Evolutionary conservation across 2,797 vertebrate species (phyloP).

Genomic region (Potorous gilbertii): DNA sequence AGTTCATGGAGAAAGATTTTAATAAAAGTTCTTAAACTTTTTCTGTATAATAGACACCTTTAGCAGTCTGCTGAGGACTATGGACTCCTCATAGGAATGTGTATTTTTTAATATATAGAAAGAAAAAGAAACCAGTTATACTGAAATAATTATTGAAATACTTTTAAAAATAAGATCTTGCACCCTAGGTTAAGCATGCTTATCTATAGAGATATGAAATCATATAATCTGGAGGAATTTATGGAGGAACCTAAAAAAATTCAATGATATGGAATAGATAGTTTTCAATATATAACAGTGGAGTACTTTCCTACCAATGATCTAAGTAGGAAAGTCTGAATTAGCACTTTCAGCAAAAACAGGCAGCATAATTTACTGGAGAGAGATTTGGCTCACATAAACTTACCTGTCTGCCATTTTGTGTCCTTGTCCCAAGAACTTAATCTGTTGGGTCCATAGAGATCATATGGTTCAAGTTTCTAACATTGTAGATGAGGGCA

Average conservation of each 20-base stretch:
- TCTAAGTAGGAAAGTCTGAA: neutral
- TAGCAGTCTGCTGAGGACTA: neutral
- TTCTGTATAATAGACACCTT: neutral
- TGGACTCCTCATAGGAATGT: neutral
- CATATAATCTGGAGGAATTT: neutral
- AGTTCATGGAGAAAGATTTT: neutral
- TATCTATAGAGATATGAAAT: neutral
- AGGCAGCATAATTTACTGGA: neutral
- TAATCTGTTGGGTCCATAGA: neutral
- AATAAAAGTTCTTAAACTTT: neutral
- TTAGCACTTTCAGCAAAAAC: neutral
- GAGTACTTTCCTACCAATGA: neutral
- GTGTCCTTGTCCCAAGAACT: neutral
- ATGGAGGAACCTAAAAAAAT: neutral
- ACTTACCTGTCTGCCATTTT: neutral
- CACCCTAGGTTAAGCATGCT: neutral
- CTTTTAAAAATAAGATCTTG: too few species aligned
- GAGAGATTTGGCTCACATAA: neutral
- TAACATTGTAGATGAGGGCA: neutral
- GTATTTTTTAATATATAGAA: too few species aligned
- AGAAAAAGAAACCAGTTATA: too few species aligned
- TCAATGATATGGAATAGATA: neutral
- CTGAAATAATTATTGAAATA: too few species aligned
- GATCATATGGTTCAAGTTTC: neutral
- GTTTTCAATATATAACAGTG: neutral